Evolutionary conservation across 2,113 vertebrate genomes (phyloP).

Genomic region (Eonycteris spelaea): DNA sequence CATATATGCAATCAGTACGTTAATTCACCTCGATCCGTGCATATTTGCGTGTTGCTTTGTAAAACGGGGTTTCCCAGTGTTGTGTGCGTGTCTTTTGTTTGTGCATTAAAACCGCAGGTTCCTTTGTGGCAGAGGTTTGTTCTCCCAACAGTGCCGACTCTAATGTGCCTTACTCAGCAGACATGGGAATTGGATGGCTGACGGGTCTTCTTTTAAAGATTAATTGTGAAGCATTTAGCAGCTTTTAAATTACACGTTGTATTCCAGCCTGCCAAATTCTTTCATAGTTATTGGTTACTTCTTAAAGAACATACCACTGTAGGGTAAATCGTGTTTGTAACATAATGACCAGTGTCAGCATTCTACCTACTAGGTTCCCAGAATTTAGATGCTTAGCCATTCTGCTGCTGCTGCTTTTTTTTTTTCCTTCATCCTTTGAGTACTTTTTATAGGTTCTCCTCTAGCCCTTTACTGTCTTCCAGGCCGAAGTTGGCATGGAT

Average conservation of each 20-base stretch:
- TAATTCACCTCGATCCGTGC: neutral
- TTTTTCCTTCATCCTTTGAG: neutral
- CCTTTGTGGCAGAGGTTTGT: neutral
- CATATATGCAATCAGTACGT: neutral
- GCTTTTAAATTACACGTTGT: neutral
- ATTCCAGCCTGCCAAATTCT: neutral
- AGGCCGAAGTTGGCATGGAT: neutral
- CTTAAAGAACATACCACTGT: neutral
- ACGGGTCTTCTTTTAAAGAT: conserved; percentile 7
- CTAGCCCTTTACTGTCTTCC: neutral
- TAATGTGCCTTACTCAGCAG: neutral
- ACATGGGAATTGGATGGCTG: neutral
- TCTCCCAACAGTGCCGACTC: neutral
- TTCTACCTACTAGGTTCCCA: neutral
- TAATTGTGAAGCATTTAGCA: neutral
- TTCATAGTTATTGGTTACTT: neutral
- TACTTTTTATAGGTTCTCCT: neutral
- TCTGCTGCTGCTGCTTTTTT: neutral
- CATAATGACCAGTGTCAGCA: neutral
- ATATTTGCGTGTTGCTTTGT: neutral
- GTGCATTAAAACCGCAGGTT: neutral
- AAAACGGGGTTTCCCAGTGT: neutral
- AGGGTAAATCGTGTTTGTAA: neutral
- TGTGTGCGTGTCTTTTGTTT: neutral
- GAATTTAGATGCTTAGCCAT: neutral